A percentile compares a stretch with the other conserved stretches of the same genome.
phyloP scores from a whole-genome alignment of 2,797 vertebrate species.

The Stomatorhinus walkeri region DNA sequence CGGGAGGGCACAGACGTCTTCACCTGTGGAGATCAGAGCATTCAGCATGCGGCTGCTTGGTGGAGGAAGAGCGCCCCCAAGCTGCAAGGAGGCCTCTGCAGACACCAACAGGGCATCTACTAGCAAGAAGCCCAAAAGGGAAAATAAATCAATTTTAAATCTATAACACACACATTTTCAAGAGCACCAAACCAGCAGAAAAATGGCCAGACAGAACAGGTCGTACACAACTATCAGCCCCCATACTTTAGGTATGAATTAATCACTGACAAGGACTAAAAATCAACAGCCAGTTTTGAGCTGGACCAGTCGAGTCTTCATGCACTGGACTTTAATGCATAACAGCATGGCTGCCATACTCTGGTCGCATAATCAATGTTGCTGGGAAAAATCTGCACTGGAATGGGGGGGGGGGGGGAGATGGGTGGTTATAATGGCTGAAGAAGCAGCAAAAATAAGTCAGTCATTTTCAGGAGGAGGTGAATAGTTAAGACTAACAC shows the following conservation, averaged over 20 bases:
- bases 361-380: neutral
- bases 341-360: neutral
- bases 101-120: neutral
- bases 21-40: neutral
- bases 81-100: neutral
- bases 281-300: neutral
- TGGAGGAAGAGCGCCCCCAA: neutral
- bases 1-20: conserved; percentile 19
- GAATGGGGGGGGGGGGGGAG: neutral
- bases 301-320: neutral
- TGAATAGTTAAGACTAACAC: neutral
- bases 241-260: neutral
- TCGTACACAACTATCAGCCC: neutral
- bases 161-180: neutral
- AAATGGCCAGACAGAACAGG: neutral
- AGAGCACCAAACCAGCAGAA: neutral
- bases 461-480: too few species aligned
- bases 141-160: neutral
- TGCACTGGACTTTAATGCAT: neutral
- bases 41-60: neutral
- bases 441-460: too few species aligned
- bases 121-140: neutral
- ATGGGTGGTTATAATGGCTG: neutral
- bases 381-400: neutral
- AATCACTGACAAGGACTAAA: neutral